Percentiles rank a stretch among this genome's conserved stretches.
These are phyloP conservation scores for Meliscaeva auricollis DNA, from an alignment of 2,888 invertebrate genomes.

Conservation along the genomic window DNA sequence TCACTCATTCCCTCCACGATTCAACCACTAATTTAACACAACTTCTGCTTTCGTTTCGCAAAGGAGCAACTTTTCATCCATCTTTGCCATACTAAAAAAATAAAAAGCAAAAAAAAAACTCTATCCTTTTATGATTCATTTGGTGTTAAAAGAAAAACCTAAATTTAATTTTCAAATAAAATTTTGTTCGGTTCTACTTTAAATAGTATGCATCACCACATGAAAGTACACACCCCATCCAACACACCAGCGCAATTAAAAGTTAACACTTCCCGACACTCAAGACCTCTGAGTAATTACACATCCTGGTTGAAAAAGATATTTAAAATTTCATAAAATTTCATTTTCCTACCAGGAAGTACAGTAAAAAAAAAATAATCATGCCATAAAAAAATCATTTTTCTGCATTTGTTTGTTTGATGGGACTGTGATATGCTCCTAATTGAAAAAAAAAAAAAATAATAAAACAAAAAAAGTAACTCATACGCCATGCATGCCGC, in stretches of 20 bases:
- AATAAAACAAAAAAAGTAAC: slow-evolving; percentile 38
- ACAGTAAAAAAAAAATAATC: slow-evolving; percentile 3
- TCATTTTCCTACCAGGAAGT: slow-evolving; percentile 28
- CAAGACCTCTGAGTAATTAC: slow-evolving; percentile 51
- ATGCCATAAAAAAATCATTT: slow-evolving; percentile 16
- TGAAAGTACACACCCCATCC: neutral
- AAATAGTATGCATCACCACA: slow-evolving; percentile 25
- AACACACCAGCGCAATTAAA: slow-evolving; percentile 49
- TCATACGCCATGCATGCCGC: slow-evolving; percentile 27
- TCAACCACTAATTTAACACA: slow-evolving; percentile 41
- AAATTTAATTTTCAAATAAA: slow-evolving; percentile 47
- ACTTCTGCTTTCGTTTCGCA: neutral
- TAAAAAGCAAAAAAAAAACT: neutral
- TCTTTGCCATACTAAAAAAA: neutral
- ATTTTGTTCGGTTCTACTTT: neutral
- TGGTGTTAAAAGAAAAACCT: slow-evolving; percentile 7
- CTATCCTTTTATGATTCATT: slow-evolving; percentile 47
- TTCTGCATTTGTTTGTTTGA: neutral
- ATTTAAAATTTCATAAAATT: slow-evolving; percentile 50
- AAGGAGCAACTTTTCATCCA: slow-evolving; percentile 24
- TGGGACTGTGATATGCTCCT: neutral
- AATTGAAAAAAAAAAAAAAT: neutral
- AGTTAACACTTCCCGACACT: slow-evolving; percentile 51
- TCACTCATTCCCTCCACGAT: neutral
- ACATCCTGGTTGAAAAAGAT: slow-evolving; percentile 45